Percentiles rank a stretch among this genome's conserved stretches.
phyloP scores from a whole-genome alignment of 2,888 invertebrate genomes.

The Pristionchus fissidentatus region DNA sequence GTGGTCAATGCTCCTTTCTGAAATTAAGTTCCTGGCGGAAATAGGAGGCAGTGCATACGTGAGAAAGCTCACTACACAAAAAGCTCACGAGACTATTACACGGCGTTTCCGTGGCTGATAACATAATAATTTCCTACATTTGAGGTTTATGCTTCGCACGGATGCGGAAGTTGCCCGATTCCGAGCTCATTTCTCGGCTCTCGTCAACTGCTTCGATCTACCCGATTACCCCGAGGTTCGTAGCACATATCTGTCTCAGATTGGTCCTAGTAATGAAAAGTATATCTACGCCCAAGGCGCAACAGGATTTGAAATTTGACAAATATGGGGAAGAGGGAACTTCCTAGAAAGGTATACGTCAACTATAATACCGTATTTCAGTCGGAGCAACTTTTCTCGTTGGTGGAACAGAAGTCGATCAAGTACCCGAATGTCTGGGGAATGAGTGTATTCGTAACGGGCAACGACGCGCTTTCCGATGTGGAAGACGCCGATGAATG shows the following conservation, averaged over 20 bases:
- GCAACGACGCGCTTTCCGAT: conserved; percentile 46
- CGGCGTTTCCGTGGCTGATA: background rate
- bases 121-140: background rate
- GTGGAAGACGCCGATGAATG: conserved; percentile 26
- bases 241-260: background rate
- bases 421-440: conserved; percentile 30
- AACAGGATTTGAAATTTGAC: background rate
- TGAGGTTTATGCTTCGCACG: conserved; percentile 48
- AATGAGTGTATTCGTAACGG: conserved; percentile 30
- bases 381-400: background rate
- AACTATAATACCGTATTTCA: background rate
- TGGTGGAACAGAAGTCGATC: conserved; percentile 12
- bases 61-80: background rate
- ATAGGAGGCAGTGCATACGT: background rate
- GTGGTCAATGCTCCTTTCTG: background rate
- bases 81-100: background rate
- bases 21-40: background rate
- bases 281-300: background rate
- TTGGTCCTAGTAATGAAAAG: background rate
- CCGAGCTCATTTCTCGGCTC: background rate
- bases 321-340: background rate
- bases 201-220: conserved; percentile 22
- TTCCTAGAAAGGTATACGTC: background rate
- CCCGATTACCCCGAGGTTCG: conserved; percentile 45
- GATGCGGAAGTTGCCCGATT: conserved; percentile 33